These are phyloP conservation scores for Montipora foliosa DNA, from an alignment of 64 coral and sea anemone species.

Conservation along the genomic window DNA sequence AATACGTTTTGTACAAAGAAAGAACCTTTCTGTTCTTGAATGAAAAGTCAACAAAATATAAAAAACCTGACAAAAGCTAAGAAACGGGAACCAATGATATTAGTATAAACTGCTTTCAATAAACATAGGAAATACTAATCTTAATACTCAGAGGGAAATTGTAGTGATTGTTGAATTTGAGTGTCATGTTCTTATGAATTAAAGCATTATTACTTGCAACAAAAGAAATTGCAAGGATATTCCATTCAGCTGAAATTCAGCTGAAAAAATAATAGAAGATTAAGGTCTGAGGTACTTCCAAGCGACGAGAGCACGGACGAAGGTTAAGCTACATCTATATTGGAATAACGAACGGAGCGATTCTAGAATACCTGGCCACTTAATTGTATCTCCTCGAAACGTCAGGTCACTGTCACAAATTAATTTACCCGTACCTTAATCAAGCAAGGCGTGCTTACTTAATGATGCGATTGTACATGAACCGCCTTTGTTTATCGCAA, in stretches of 20 bases:
- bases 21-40: background rate
- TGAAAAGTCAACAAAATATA: conserved; percentile 45
- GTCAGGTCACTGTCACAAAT: too few species aligned
- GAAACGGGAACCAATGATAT: conserved; percentile 19
- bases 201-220: background rate
- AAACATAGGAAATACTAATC: conserved; percentile 11
- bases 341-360: too few species aligned
- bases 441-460: too few species aligned
- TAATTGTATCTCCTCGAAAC: too few species aligned
- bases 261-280: too few species aligned
- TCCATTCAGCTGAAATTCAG: background rate
- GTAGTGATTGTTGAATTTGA: background rate
- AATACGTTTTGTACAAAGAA: conserved; percentile 43
- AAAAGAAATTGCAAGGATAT: conserved; percentile 3
- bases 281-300: background rate
- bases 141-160: background rate
- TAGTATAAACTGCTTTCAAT: conserved; percentile 3
- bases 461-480: background rate
- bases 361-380: too few species aligned
- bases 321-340: too few species aligned
- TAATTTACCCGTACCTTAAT: too few species aligned
- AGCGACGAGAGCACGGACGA: too few species aligned
- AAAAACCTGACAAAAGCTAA: conserved; percentile 7
- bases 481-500: conserved; percentile 8
- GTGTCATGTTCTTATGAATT: background rate